Base-by-base conservation (phyloP, 2,797 vertebrate species). In the Pygocentrus nattereri region DNA sequence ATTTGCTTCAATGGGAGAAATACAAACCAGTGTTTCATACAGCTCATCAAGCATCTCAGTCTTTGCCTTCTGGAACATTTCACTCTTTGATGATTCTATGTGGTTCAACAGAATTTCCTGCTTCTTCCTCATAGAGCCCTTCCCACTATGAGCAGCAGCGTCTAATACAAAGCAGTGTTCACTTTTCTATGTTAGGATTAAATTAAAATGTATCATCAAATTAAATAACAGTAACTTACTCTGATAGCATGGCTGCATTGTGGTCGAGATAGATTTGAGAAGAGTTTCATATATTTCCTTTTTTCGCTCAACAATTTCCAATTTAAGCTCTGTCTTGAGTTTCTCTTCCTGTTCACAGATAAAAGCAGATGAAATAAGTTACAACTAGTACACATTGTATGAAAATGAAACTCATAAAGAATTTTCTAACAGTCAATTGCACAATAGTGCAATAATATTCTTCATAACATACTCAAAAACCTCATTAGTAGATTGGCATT, bases 151-250 rank as follows among this genome's bases (percentile, higher is more conserved):
- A 3, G 3, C 15, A 21, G 61, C 61, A 34, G 61, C 61, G 18
- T 27, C 61, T 64, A 8, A 16, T n/a, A 34, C 30, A 64, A 19
- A 5, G 34, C 16, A 64, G 19, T 7, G 11, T 18, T 19, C 15
- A 3, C 6, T 11, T 38, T 38, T 34, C 6, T 2, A 34, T 38
- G 34, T 41, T 19, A 38, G 5, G 7, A 12, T 25, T 4, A 30
- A 0, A 62, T 2, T 62, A 12, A 30, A 10, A 12, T 30, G 4
- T 62, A 27, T 16, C 59, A 62, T 62, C 16, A n/a, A n/a, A n/a
- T n/a, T n/a, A n/a, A n/a, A n/a, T n/a, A 62, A 59, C 56, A 25
- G 23, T 62, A 64, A 34, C 61, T 64, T 64, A 64, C 61, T 18
- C 16, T 6, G 15, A 34, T 64, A 64, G 61, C 15, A 5, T 3